Percentiles rank a stretch among this genome's conserved stretches.
Conservation (phyloP, 2,888 invertebrate species). For the Bursaphelenchus okinawaensis region DNA sequence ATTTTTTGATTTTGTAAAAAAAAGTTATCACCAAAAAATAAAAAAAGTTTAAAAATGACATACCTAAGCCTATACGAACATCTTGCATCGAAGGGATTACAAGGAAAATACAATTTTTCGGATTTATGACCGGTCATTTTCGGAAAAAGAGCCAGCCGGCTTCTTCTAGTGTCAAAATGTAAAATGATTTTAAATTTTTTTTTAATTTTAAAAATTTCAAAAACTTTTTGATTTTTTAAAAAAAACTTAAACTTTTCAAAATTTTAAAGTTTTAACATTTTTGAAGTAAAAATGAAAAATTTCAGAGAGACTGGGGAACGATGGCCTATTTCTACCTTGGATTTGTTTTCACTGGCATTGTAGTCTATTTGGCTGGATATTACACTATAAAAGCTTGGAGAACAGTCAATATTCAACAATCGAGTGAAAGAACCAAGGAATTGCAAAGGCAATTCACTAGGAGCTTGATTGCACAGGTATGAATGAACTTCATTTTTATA, state of each 20-base stretch:
- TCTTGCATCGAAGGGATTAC: neutral
- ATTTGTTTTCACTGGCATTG: neutral
- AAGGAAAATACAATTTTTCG: neutral
- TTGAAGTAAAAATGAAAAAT: neutral
- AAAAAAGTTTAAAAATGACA: too few species aligned
- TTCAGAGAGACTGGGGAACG: constrained; percentile 9
- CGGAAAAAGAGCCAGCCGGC: too few species aligned
- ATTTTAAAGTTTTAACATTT: neutral
- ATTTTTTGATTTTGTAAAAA: too few species aligned
- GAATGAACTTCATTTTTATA: too few species aligned
- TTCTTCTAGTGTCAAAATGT: too few species aligned
- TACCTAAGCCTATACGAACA: neutral
- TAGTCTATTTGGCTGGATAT: neutral
- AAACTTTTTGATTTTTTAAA: too few species aligned
- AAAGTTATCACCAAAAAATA: too few species aligned
- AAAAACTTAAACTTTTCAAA: too few species aligned
- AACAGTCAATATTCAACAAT: neutral
- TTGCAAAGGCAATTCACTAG: constrained; percentile 6
- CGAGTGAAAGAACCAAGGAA: constrained; percentile 1
- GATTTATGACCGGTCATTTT: too few species aligned
- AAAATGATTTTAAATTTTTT: neutral
- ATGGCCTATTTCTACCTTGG: constrained; percentile 7
- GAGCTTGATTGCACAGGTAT: constrained; percentile 2
- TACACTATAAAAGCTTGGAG: neutral
- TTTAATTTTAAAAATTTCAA: neutral